Conservation (phyloP, 2,113 vertebrate genomes). For the Pygoscelis antarcticus region DNA sequence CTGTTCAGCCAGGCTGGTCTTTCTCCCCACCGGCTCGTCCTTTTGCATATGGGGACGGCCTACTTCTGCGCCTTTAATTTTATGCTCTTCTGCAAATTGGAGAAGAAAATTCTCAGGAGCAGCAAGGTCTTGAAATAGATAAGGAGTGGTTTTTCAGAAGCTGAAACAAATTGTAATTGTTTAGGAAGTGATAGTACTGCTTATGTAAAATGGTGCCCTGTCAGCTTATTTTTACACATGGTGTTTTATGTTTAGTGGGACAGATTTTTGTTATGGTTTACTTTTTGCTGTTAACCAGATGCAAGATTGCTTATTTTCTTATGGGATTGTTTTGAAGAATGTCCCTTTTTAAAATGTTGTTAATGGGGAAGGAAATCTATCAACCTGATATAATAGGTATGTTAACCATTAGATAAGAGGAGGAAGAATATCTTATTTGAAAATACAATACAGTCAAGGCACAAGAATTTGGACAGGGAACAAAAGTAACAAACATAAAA, state of each 20-base stretch:
- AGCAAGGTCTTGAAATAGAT: background rate
- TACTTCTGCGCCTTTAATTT: background rate
- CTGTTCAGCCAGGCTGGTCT: no score
- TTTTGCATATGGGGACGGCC: no score
- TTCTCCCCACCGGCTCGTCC: no score
- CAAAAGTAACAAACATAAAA: conserved; percentile 44
- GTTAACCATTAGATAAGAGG: conserved; percentile 50
- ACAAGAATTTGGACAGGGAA: conserved; percentile 41
- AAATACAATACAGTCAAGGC: conserved; percentile 32
- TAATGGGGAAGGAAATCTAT: conserved; percentile 55
- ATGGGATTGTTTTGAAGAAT: conserved; percentile 6
- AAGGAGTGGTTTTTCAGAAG: background rate
- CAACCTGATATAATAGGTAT: conserved; percentile 41
- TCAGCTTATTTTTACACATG: conserved; percentile 48
- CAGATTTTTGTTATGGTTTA: conserved; percentile 56
- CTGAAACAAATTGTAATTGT: background rate
- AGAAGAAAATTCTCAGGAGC: background rate
- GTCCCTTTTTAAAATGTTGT: conserved; percentile 8
- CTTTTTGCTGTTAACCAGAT: background rate
- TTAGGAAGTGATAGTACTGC: conserved; percentile 34
- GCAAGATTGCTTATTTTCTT: conserved; percentile 48
- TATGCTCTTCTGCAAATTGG: background rate
- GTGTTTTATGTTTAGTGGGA: conserved; percentile 23
- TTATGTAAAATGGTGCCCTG: conserved; percentile 24
- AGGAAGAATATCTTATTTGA: conserved; percentile 38